These are phyloP conservation scores for Phortica variegata DNA, from an alignment of 1,140 invertebrate species.

Conservation along the genomic window DNA sequence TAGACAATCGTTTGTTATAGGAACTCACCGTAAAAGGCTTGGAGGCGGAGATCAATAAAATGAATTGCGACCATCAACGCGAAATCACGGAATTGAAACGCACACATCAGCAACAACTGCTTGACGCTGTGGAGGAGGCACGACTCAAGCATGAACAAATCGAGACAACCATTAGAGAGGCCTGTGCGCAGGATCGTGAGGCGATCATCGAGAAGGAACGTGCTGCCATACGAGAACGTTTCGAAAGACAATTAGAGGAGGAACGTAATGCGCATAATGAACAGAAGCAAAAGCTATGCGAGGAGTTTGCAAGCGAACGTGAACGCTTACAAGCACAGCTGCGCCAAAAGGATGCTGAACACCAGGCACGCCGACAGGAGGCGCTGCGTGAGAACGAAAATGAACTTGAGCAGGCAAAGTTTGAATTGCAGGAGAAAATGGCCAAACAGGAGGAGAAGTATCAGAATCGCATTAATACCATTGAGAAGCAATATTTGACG, in stretches of 20 bases:
- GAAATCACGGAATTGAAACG: slow-evolving; percentile 63
- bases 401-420: slow-evolving; percentile 56
- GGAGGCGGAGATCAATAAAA: slow-evolving; percentile 69
- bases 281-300: slow-evolving; percentile 58
- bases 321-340: slow-evolving; percentile 53
- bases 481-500: slow-evolving; percentile 61
- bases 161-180: slow-evolving; percentile 59
- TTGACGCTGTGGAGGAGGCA: slow-evolving; percentile 48
- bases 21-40: slow-evolving; percentile 73
- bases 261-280: slow-evolving; percentile 61
- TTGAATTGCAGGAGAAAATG: slow-evolving; percentile 59
- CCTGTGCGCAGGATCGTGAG: slow-evolving; percentile 58
- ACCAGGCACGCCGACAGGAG: slow-evolving; percentile 35
- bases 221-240: slow-evolving; percentile 57
- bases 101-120: slow-evolving; percentile 62
- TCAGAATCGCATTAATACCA: slow-evolving; percentile 58
- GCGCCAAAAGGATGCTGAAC: slow-evolving; percentile 54
- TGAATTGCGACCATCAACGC: slow-evolving; percentile 65
- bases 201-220: slow-evolving; percentile 60
- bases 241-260: slow-evolving; percentile 62
- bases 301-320: slow-evolving; percentile 57
- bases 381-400: slow-evolving; percentile 39
- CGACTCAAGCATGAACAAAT: slow-evolving; percentile 58
- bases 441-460: slow-evolving; percentile 56
- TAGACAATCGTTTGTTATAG: slow-evolving; percentile 39